These are phyloP conservation scores for Leptothorax acervorum DNA, from an alignment of 2,888 invertebrate species.

Conservation along the genomic window DNA sequence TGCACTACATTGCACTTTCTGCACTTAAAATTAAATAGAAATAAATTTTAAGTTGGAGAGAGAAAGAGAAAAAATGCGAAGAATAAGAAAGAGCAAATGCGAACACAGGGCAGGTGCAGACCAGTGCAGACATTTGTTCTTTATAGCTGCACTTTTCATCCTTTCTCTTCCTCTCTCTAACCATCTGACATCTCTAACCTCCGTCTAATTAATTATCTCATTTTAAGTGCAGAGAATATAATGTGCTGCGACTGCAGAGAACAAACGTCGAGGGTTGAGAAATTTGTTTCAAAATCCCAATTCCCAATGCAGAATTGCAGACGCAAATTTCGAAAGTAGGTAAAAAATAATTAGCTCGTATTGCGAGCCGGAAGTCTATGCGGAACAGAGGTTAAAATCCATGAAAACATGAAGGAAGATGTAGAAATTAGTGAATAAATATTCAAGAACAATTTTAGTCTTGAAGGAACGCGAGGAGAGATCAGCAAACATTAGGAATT, in stretches of 20 bases:
- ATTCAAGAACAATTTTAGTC: neutral
- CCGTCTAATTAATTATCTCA: too few relatives aligned
- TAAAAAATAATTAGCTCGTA: neutral
- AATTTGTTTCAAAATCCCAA: too few relatives aligned
- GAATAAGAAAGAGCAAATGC: too few relatives aligned
- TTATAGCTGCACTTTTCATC: neutral
- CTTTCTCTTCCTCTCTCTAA: neutral
- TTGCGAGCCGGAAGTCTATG: too few relatives aligned
- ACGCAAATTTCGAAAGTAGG: neutral
- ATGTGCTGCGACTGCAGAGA: too few relatives aligned
- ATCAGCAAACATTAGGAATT: neutral
- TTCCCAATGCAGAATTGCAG: neutral
- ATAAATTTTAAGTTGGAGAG: neutral
- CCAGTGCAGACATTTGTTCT: neutral
- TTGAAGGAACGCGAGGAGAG: neutral
- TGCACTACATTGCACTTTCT: neutral
- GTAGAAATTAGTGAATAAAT: neutral
- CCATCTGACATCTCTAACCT: too few relatives aligned
- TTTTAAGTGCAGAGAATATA: too few relatives aligned
- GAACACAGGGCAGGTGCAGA: neutral
- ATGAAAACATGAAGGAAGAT: neutral
- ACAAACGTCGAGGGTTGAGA: too few relatives aligned
- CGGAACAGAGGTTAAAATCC: neutral
- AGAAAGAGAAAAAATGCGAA: neutral
- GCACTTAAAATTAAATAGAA: neutral